Evolutionary conservation across 2,113 vertebrate species (phyloP), one percentile per base, ranked within the genome.

Genomic region (Onychorhynchus coronatus): DNA sequence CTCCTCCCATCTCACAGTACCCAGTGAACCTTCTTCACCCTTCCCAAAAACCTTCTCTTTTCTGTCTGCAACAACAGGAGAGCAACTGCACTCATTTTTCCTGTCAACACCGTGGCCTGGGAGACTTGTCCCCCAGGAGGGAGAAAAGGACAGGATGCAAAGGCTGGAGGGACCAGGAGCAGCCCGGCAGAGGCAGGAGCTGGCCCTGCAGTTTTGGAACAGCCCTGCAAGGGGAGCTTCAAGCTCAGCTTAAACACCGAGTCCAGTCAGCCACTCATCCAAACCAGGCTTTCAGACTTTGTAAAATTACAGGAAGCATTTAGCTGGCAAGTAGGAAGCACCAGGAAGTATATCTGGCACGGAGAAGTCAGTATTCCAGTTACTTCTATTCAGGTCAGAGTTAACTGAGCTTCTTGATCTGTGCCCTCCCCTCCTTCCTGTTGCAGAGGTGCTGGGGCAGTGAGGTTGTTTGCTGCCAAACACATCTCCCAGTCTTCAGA

Each of bases 201-300:
- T n/a, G 55, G 22, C 30, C 70, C 39, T 73, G 91, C 72, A 76
- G 41, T 84, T 88, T 62, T 61, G 14, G 39, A 91, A 56, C 76
- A 86, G 88, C 37, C 67, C 85, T 35, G 93, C 30, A 8, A 93
- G 87, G 44, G 84, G 87, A 89, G 87, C 77, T 82, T 81, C 2
- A 5, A 87, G 68, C 86, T 47, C 22, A 0, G 53, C 58, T n/a
- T 7, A 62, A 94, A 58, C 10, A 31, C 25, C 0, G 4, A 71
- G 73, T 33, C 24, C 31, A 61, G 35, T 17, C 72, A 41, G 63
- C 25, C 41, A 24, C 72, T 59, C 47, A 66, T 14, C 41, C 28
- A 65, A 76, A 27, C 22, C 47, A 59, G 46, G 27, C 18, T 39
- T 75, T 59, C 3, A 2, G 11, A n/a, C 30, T 65, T 39, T 18